Evolutionary conservation across 2,113 vertebrate genomes (phyloP).

Genomic region (Thalassoma bifasciatum): DNA sequence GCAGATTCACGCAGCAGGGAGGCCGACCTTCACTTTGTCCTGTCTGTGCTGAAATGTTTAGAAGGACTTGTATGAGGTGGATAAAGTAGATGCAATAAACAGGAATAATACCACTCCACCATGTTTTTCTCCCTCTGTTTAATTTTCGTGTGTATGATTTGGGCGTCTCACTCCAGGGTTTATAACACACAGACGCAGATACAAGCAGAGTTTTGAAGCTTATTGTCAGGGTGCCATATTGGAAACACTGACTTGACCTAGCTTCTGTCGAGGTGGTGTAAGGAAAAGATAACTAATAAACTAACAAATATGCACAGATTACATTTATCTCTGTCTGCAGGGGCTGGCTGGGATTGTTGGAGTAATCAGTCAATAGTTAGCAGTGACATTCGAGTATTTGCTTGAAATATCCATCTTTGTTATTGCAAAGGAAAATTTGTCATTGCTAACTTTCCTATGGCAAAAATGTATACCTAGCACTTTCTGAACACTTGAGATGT

Average conservation of each 20-base stretch:
- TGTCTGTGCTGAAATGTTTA: conserved; percentile 28
- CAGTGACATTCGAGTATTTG: neutral
- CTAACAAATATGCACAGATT: too few species aligned
- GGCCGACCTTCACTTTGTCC: conserved; percentile 20
- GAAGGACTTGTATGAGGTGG: conserved; percentile 16
- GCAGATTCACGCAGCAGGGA: conserved; percentile 21
- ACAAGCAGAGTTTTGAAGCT: too few species aligned
- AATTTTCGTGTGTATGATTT: neutral
- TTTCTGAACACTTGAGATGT: too few species aligned
- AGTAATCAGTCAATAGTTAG: too few species aligned
- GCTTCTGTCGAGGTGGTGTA: too few species aligned
- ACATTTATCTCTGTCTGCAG: too few species aligned
- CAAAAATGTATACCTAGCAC: neutral
- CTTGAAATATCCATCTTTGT: too few species aligned
- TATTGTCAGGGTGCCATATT: too few species aligned
- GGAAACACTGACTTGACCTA: too few species aligned
- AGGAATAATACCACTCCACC: conserved; percentile 2
- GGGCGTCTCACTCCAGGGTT: neutral
- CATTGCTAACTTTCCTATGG: neutral
- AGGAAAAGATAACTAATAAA: too few species aligned
- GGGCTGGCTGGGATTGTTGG: too few species aligned
- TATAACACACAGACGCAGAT: neutral
- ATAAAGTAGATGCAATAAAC: conserved; percentile 18
- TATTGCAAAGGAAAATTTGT: neutral
- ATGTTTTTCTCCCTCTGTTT: conserved; percentile 15